A percentile compares a stretch with the other conserved stretches of the same genome.
Conservation (phyloP, 2,113 vertebrate genomes). For the Rhinolophus ferrumequinum region DNA sequence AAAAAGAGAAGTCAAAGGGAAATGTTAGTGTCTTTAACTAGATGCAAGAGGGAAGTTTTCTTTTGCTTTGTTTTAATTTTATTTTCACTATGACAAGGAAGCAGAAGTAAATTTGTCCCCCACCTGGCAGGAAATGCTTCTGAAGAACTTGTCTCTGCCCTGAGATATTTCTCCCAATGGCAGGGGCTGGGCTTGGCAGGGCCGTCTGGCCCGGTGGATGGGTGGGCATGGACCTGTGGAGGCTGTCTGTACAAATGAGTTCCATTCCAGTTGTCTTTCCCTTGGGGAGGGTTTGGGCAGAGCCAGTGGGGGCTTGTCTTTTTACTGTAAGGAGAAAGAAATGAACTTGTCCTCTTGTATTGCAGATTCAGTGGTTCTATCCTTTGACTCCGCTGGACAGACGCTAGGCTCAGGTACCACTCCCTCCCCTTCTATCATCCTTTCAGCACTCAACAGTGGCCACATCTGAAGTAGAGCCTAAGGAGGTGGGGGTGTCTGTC, state of each 20-base stretch:
- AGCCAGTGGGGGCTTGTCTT: slow-evolving; percentile 13
- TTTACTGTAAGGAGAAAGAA: slow-evolving; percentile 79
- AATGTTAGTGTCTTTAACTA: slow-evolving; percentile 54
- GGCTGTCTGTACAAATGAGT: background rate
- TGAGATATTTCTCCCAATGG: background rate
- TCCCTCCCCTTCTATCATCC: slow-evolving; percentile 78
- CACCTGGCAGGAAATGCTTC: slow-evolving; percentile 15
- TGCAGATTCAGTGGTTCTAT: slow-evolving; percentile 95
- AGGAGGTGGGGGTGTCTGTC: slow-evolving; percentile 79
- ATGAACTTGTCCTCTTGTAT: slow-evolving; percentile 95
- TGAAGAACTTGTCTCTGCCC: background rate
- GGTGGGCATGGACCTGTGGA: background rate
- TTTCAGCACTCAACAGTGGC: slow-evolving; percentile 71
- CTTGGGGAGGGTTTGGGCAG: slow-evolving; percentile 47
- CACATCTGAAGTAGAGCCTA: slow-evolving; percentile 66
- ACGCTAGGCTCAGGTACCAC: slow-evolving; percentile 97
- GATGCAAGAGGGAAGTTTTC: background rate
- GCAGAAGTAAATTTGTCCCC: background rate
- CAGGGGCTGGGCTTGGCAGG: background rate
- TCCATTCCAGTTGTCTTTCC: background rate
- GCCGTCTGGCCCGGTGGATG: background rate
- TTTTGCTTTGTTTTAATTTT: slow-evolving; percentile 58
- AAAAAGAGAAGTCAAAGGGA: slow-evolving; percentile 38
- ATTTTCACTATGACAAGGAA: slow-evolving; percentile 38
- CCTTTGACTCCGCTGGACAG: slow-evolving; percentile 93